phyloP scores from a whole-genome alignment of 2,797 vertebrate species.

The Malurus splendens region DNA sequence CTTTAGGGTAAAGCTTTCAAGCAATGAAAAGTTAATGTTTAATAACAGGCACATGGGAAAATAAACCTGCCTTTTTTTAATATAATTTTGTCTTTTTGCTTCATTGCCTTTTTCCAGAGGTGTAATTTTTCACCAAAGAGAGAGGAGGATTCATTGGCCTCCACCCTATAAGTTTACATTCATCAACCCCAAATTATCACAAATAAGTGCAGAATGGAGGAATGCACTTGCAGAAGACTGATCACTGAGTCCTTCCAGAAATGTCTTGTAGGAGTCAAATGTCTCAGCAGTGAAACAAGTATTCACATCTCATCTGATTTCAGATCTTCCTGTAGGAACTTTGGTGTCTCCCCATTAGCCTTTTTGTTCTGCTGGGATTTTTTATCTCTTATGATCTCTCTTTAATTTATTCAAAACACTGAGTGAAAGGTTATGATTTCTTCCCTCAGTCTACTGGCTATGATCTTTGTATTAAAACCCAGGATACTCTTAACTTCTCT shows the following conservation, averaged over 20 bases:
- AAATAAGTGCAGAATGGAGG: neutral
- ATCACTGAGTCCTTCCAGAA: neutral
- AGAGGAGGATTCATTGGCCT: neutral
- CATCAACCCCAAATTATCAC: neutral
- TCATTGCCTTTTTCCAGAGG: neutral
- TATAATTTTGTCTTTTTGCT: neutral
- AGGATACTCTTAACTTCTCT: neutral
- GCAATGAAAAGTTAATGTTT: conserved; percentile 7
- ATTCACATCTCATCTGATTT: neutral
- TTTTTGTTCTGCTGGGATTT: neutral
- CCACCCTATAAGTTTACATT: neutral
- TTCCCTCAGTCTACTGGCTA: neutral
- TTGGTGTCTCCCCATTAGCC: neutral
- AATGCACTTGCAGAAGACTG: neutral
- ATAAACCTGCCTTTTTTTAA: neutral
- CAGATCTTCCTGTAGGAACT: neutral
- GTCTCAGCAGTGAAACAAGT: neutral
- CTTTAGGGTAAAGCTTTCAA: conserved; percentile 6
- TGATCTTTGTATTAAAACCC: fast-evolving
- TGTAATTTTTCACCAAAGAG: neutral
- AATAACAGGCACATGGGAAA: neutral
- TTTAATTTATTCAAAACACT: neutral
- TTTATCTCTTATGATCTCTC: neutral
- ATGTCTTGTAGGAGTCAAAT: fast-evolving
- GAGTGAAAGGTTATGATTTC: neutral